Percentiles rank a stretch among this genome's conserved stretches.
Conservation (phyloP, 2,888 invertebrate species). For the Coremacera marginata region DNA sequence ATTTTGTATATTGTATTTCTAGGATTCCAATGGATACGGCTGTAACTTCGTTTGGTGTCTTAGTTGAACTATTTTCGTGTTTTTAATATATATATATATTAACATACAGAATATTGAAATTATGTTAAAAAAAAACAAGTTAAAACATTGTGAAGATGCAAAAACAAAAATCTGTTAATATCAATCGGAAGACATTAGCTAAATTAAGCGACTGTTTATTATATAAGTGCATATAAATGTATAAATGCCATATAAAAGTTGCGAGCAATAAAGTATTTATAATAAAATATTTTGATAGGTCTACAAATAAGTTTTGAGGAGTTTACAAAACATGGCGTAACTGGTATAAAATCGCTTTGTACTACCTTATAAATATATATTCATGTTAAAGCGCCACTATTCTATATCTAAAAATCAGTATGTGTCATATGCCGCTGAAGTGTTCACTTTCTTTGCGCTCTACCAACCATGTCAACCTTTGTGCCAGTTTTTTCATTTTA, state of each 20-base stretch:
- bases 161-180: not conserved
- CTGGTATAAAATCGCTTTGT: too few species aligned
- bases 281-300: too few species aligned
- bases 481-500: too few species aligned
- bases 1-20: slow-evolving; percentile 12
- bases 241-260: not conserved
- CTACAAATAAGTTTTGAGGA: too few species aligned
- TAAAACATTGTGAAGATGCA: not conserved
- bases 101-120: not conserved
- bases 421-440: too few species aligned
- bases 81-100: not conserved
- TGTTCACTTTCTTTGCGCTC: too few species aligned
- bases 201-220: not conserved
- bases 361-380: too few species aligned
- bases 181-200: not conserved
- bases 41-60: slow-evolving; percentile 32
- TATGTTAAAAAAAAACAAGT: not conserved
- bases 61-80: slow-evolving; percentile 18
- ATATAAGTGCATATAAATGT: not conserved
- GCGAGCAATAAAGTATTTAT: not conserved
- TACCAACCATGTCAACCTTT: too few species aligned
- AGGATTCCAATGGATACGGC: slow-evolving; percentile 20
- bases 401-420: too few species aligned
- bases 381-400: too few species aligned
- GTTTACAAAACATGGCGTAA: too few species aligned